Conservation (phyloP, 2,888 invertebrate genomes). For the Fragum whitleyi region DNA sequence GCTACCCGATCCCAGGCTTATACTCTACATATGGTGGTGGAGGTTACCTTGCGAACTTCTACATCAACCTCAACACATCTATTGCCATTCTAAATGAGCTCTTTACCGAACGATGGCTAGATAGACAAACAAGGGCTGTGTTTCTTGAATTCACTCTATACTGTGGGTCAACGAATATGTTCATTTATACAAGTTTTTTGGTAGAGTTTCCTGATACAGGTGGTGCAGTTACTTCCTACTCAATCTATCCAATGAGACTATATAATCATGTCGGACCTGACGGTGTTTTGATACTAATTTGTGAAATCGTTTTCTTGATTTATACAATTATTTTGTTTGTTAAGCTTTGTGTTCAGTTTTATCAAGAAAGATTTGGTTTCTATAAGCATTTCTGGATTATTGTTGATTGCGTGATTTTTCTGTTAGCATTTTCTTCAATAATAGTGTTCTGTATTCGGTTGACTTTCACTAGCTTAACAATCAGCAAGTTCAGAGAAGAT, state of each 20-base stretch:
- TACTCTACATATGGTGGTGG: conserved; percentile 69
- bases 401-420: conserved; percentile 54
- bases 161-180: conserved; percentile 73
- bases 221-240: conserved; percentile 66
- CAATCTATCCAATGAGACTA: conserved; percentile 65
- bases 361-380: conserved; percentile 45
- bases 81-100: conserved; percentile 65
- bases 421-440: conserved; percentile 37
- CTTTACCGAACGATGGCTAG: conserved; percentile 69
- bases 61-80: conserved; percentile 63
- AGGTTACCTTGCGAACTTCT: conserved; percentile 72
- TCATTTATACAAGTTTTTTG: conserved; percentile 68
- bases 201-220: conserved; percentile 77
- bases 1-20: conserved; percentile 63
- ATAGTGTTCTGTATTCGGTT: conserved; percentile 60
- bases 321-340: conserved; percentile 50
- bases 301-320: conserved; percentile 57
- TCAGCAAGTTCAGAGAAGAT: conserved; percentile 60
- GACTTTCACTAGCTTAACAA: conserved; percentile 43
- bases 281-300: conserved; percentile 58
- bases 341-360: conserved; percentile 47
- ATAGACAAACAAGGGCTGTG: conserved; percentile 74
- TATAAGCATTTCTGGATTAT: conserved; percentile 65
- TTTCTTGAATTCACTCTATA: conserved; percentile 76
- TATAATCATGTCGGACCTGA: conserved; percentile 59